Evolutionary conservation across 2,888 invertebrate genomes (phyloP), one percentile per base, ranked within the genome.

Genomic region (Acronicta aceris): DNA sequence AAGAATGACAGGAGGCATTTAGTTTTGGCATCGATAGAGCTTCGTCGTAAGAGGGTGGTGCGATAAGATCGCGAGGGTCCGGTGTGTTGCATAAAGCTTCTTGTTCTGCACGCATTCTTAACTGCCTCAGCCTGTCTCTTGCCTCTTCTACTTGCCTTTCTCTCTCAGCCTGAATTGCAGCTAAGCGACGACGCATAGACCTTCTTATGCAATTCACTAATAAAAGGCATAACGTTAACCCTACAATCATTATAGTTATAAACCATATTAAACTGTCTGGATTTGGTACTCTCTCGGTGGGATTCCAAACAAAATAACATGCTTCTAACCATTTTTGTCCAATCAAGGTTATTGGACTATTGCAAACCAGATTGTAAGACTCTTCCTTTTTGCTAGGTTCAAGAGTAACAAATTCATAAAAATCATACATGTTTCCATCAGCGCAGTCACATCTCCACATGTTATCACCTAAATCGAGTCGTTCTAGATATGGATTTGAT

Each of bases 381-480:
- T 92, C 91, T 73, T 90, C 92, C 51, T 94, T 95, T 80, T 95
- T 96, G 25, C 90, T 90, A 1, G 96, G 96, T 64, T 95, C 93
- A 16, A 94, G 84, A 1, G 95, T 95, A 13, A 97, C 81, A 82
- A 91, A 97, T 62, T 95, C 94, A 74, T 95, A 97, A 79, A 96
- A 95, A 10, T 95, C 93, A 56, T 95, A 92, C 83, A 97, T 95
- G 21, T 95, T 93, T 0, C 78, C 74, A 67, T 95, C 95, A n/a
- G 85, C 74, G 78, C 97, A 97, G 67, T 97, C 96, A 83, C 97
- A 97, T 63, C 96, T 94, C 97, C 97, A 97, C 71, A 96, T 96
- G 85, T 97, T 97, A 78, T 97, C 97, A 15, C 95, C 95, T 47
- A 97, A 82, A 81, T 95, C 94, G n/a, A 97, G 85, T 55, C 92